These are phyloP conservation scores for Salvelinus namaycush DNA, from an alignment of 2,113 vertebrate species.

Conservation along the genomic window DNA sequence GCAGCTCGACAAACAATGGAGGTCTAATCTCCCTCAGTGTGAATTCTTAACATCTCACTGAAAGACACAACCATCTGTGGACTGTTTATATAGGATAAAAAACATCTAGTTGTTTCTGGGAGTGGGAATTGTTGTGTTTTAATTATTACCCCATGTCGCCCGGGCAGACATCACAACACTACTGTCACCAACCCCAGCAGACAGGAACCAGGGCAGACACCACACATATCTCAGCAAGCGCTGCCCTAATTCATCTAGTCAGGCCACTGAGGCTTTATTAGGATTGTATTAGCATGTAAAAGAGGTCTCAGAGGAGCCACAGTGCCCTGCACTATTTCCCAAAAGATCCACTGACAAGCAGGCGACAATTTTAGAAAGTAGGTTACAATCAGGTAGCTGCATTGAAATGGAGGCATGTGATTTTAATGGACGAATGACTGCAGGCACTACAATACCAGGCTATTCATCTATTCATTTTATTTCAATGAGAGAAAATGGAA, in stretches of 20 bases:
- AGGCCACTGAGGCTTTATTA: conserved; percentile 36
- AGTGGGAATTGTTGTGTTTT: conserved; percentile 21
- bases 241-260: conserved; percentile 45
- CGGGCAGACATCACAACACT: conserved; percentile 50
- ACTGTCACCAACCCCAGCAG: conserved; percentile 50
- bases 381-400: conserved; percentile 44
- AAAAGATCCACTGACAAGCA: conserved; percentile 15
- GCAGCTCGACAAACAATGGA: conserved; percentile 3
- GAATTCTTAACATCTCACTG: background rate
- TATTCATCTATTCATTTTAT: conserved; percentile 6
- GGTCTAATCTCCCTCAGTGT: background rate
- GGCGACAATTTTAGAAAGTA: conserved; percentile 36
- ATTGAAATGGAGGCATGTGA: conserved; percentile 9
- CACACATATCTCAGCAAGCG: conserved; percentile 26
- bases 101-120: background rate
- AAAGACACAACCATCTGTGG: conserved; percentile 2
- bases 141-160: conserved; percentile 24
- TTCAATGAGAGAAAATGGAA: conserved; percentile 20
- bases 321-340: conserved; percentile 3
- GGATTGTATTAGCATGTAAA: conserved; percentile 29
- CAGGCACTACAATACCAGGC: conserved; percentile 20
- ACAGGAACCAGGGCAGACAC: conserved; percentile 48
- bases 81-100: background rate
- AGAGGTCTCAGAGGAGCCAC: conserved; percentile 26
- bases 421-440: conserved; percentile 36